Conservation (phyloP, 2,797 vertebrate genomes). For the Bryconaethiops microstoma region DNA sequence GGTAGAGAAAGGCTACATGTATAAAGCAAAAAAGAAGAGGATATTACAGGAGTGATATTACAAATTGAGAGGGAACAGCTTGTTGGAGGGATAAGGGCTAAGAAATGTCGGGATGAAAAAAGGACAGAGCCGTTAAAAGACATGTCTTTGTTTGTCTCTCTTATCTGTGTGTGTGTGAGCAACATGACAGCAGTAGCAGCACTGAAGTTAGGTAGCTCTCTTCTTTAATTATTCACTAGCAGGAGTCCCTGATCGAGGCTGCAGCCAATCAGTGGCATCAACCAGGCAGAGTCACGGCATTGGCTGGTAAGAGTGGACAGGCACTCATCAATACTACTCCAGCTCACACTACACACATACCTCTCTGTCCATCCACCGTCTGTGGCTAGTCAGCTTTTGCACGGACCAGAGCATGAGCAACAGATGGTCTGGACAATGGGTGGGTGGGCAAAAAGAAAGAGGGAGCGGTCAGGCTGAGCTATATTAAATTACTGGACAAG, state of each 20-base stretch:
- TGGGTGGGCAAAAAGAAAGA: not conserved
- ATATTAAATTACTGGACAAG: constrained; percentile 64
- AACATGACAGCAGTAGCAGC: constrained; percentile 17
- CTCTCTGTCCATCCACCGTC: constrained; percentile 2
- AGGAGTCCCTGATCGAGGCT: constrained; percentile 52
- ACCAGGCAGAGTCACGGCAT: constrained; percentile 3
- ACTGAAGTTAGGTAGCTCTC: constrained; percentile 44
- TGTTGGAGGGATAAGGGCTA: not conserved
- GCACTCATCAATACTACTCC: constrained; percentile 26
- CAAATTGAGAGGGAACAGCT: constrained; percentile 18
- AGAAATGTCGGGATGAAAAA: constrained; percentile 5
- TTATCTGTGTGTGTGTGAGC: not conserved
- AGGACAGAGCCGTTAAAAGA: not conserved
- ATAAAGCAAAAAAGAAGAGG: constrained; percentile 18
- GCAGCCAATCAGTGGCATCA: constrained; percentile 50
- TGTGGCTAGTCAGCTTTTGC: constrained; percentile 6
- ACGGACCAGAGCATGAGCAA: constrained; percentile 39
- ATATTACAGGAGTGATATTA: constrained; percentile 14
- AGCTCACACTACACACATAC: not conserved
- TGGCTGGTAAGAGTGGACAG: constrained; percentile 18
- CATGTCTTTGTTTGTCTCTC: not conserved
- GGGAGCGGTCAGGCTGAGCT: constrained; percentile 49
- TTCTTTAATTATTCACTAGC: constrained; percentile 68
- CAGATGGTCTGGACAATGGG: constrained; percentile 61
- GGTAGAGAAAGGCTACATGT: not conserved